Conservation (phyloP, 2,797 vertebrate species). For the Peromyscus nudipes region DNA sequence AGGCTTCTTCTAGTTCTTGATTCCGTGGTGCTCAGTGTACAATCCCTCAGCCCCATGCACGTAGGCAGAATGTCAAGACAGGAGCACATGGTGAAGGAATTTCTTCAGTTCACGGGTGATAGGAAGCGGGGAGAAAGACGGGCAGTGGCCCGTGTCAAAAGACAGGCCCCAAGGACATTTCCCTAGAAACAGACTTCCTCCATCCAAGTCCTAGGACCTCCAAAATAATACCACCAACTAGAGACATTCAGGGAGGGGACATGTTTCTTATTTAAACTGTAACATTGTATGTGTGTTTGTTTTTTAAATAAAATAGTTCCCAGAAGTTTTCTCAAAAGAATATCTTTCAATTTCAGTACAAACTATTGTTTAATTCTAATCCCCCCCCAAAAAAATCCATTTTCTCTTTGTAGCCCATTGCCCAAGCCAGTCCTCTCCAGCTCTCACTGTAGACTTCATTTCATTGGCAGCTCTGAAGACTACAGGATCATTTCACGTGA, state of each 20-base stretch:
- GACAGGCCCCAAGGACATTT: background rate
- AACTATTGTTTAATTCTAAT: background rate
- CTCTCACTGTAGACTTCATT: background rate
- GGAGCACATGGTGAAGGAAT: no score
- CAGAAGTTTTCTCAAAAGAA: background rate
- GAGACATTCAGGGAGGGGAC: no score
- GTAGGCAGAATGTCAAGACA: background rate
- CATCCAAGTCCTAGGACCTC: background rate
- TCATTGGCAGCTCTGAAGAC: background rate
- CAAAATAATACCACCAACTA: background rate
- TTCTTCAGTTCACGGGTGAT: background rate
- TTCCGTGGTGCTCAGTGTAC: background rate
- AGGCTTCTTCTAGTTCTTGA: background rate
- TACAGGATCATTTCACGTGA: background rate
- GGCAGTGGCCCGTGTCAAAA: background rate
- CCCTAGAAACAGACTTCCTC: background rate
- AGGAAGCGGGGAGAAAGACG: background rate
- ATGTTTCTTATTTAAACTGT: background rate
- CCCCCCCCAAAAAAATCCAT: background rate
- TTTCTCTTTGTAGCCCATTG: background rate
- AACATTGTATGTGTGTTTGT: background rate
- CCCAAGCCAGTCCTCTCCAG: background rate
- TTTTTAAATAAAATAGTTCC: slow-evolving; percentile 22
- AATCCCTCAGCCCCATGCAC: no score
- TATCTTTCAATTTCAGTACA: background rate